phyloP scores from a whole-genome alignment of 2,113 vertebrate species.

The Chaetorhynchus papuensis region DNA sequence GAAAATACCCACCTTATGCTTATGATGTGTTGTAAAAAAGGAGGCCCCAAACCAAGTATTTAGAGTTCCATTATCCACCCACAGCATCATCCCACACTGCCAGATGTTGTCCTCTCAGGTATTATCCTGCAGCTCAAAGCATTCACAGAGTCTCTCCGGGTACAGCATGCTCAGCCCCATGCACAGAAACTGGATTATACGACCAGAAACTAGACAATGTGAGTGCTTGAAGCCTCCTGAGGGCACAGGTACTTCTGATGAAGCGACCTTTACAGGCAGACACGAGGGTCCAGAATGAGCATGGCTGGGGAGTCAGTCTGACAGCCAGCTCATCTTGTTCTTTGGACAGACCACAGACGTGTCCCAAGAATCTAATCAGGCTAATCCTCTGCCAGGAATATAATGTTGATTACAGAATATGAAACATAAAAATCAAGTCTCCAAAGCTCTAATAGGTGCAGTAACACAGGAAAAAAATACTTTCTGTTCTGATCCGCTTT shows the following conservation, averaged over 20 bases:
- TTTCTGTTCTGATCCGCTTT: background rate
- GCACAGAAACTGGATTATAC: background rate
- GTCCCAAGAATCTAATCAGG: background rate
- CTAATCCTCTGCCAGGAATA: background rate
- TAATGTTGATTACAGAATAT: background rate
- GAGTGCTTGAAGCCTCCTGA: background rate
- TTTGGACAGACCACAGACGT: background rate
- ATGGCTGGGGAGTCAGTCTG: background rate
- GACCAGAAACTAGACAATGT: background rate
- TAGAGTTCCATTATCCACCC: background rate
- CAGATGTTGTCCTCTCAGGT: background rate
- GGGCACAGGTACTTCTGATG: background rate
- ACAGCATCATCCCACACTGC: background rate
- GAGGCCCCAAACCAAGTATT: background rate
- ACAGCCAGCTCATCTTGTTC: background rate
- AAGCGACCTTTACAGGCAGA: background rate
- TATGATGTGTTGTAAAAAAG: background rate
- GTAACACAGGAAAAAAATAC: background rate
- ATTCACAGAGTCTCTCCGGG: background rate
- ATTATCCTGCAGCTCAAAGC: background rate
- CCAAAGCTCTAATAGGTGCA: background rate
- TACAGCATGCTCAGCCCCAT: background rate
- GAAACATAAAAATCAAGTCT: background rate
- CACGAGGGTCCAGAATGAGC: background rate
- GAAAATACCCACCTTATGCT: background rate